These are phyloP conservation scores for Lasioglossum morio DNA, from an alignment of 2,888 invertebrate species.

Conservation along the genomic window DNA sequence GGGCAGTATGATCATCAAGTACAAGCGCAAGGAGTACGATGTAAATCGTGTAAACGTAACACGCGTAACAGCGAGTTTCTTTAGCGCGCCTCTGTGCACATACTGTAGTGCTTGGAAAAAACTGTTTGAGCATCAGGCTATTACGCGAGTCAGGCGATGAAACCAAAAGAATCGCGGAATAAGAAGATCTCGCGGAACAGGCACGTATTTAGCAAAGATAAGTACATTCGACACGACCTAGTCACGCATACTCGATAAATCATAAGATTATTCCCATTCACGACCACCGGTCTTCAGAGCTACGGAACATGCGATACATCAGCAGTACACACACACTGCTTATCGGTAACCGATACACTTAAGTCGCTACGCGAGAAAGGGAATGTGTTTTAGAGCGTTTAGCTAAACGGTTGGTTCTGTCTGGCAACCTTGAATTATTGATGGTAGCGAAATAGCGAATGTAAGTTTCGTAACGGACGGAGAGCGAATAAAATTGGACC, in stretches of 20 bases:
- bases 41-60: constrained; percentile 12
- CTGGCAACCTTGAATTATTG: constrained; percentile 1
- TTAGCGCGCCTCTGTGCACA: constrained; percentile 5
- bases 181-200: neutral
- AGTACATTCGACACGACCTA: constrained; percentile 52
- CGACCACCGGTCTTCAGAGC: neutral
- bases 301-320: neutral
- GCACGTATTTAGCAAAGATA: constrained; percentile 43
- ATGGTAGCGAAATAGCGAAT: constrained; percentile 8
- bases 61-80: constrained; percentile 22
- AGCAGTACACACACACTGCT: constrained; percentile 4
- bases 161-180: constrained; percentile 10
- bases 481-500: neutral
- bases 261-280: constrained; percentile 16
- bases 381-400: constrained; percentile 63
- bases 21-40: constrained; percentile 36
- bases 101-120: constrained; percentile 11
- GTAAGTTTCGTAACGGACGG: neutral
- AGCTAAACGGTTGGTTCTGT: constrained; percentile 35
- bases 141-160: neutral
- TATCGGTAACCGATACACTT: constrained; percentile 61
- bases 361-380: constrained; percentile 67
- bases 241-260: constrained; percentile 25
- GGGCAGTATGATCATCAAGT: constrained; percentile 49
- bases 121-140: constrained; percentile 34